Evolutionary conservation across 2,113 vertebrate genomes (phyloP).

Genomic region (Ictalurus furcatus): DNA sequence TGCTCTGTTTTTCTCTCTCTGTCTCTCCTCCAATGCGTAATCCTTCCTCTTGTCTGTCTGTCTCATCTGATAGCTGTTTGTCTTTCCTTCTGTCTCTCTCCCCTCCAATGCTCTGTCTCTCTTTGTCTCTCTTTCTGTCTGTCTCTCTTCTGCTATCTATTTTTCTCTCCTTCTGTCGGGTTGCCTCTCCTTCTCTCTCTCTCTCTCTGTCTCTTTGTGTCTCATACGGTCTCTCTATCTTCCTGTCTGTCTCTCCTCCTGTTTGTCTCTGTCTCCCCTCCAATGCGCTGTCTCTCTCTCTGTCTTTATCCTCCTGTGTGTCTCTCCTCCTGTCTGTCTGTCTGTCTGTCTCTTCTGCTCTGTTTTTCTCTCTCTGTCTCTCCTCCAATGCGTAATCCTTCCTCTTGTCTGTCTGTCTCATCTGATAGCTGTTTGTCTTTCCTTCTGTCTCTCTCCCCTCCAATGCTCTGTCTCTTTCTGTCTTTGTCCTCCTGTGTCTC

Average conservation of each 20-base stretch:
- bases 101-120: no score
- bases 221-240: not conserved
- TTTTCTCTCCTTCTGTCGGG: not conserved
- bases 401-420: not conserved
- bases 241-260: not conserved
- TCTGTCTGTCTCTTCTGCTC: no score
- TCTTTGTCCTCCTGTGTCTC: not conserved
- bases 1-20: not conserved
- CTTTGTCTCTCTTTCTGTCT: not conserved
- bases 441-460: not conserved
- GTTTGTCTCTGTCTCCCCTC: not conserved
- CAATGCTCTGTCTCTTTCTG: no score
- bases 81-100: not conserved
- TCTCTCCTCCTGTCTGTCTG: not conserved
- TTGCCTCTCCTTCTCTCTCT: no score
- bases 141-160: no score
- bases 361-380: not conserved
- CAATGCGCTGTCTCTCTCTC: slow-evolving; percentile 2
- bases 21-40: not conserved
- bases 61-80: not conserved
- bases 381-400: no score
- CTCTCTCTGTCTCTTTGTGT: no score
- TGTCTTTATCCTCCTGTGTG: not conserved
- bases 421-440: no score
- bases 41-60: not conserved